Evolutionary conservation across 2,888 invertebrate species (phyloP), one percentile per base, ranked within the genome.

Genomic region (Scrobipalpa atriplicella): DNA sequence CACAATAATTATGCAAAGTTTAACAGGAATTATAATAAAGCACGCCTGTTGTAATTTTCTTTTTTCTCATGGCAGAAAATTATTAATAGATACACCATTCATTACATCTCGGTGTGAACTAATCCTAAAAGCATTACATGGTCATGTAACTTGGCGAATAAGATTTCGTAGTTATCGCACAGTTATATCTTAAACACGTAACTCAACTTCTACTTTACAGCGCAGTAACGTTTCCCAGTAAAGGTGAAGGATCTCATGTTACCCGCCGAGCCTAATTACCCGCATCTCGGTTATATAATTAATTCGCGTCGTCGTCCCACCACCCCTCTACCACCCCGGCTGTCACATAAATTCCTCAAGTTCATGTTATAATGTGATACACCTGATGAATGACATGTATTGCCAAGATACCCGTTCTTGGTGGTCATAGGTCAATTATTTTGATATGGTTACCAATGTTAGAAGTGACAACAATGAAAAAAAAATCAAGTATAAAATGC

Each of bases 291-390:
- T 10, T 56, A 56, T 3, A 84, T 87, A 86, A 89, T 89, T 88
- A 89, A 87, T 84, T 77, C 84, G 83, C 81, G 81, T 85, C 83
- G 79, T 77, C 82, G 78, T 79, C 78, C 81, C 82, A 80, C 52
- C 84, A 84, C 29, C 29, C 29, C 29, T 2, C 29, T 29, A 2
- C 29, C 29, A 3, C 82, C 78, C 77, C 77, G 81, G 78, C 77
- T 87, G 88, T 87, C 88, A 86, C 87, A 89, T 88, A 89, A 87
- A 89, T 88, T 87, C 83, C 84, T 87, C 87, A 86, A 84, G 54
- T 56, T 56, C 29, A 29, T 10, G 21, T 19, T 56, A 21, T 56
- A 19, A 18, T 10, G 18, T 52, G 52, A 6, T 21, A 18, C 29
- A 29, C 29, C 29, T 29, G 5, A 29, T 29, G 29, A 3, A 29